These are phyloP conservation scores for Caenorhabditis afra DNA, from an alignment of 2,888 invertebrate genomes.

Conservation along the genomic window DNA sequence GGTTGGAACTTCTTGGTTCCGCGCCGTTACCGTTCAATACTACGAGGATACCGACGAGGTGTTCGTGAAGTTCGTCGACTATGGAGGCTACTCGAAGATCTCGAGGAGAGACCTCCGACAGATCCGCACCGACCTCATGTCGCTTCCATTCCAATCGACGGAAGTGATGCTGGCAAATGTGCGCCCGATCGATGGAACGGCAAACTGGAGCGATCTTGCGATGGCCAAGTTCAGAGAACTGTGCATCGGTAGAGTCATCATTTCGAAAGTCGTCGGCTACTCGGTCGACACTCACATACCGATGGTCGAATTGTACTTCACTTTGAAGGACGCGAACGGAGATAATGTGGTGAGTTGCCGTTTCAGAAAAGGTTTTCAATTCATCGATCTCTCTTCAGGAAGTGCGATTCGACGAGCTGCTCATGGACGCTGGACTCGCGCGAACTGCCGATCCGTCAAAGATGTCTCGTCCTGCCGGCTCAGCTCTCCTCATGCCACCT, in stretches of 20 bases:
- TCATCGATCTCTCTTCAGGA: slow-evolving; percentile 67
- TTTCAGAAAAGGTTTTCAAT: not conserved
- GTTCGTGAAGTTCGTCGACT: slow-evolving; percentile 92
- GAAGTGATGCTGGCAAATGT: slow-evolving; percentile 95
- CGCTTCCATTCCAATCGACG: slow-evolving; percentile 95
- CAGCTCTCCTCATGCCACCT: not conserved
- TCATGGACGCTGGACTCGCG: slow-evolving; percentile 75
- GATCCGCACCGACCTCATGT: slow-evolving; percentile 93
- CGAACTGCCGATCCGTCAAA: slow-evolving; percentile 78
- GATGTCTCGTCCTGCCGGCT: slow-evolving; percentile 35
- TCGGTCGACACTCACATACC: slow-evolving; percentile 75
- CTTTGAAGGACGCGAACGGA: slow-evolving; percentile 55
- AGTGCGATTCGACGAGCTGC: slow-evolving; percentile 70
- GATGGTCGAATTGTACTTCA: slow-evolving; percentile 75
- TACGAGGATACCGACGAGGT: slow-evolving; percentile 84
- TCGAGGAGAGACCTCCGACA: slow-evolving; percentile 89
- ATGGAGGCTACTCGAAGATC: slow-evolving; percentile 92
- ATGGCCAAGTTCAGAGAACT: slow-evolving; percentile 71
- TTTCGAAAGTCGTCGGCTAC: slow-evolving; percentile 75
- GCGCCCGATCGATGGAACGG: slow-evolving; percentile 85
- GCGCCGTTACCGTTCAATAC: slow-evolving; percentile 88
- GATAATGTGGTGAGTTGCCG: slow-evolving; percentile 16
- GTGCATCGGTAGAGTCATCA: slow-evolving; percentile 73
- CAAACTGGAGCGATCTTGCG: slow-evolving; percentile 74
- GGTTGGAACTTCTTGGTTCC: slow-evolving; percentile 90